phyloP scores from a whole-genome alignment of 2,113 vertebrate species.

The Nothoprocta perdicaria region DNA sequence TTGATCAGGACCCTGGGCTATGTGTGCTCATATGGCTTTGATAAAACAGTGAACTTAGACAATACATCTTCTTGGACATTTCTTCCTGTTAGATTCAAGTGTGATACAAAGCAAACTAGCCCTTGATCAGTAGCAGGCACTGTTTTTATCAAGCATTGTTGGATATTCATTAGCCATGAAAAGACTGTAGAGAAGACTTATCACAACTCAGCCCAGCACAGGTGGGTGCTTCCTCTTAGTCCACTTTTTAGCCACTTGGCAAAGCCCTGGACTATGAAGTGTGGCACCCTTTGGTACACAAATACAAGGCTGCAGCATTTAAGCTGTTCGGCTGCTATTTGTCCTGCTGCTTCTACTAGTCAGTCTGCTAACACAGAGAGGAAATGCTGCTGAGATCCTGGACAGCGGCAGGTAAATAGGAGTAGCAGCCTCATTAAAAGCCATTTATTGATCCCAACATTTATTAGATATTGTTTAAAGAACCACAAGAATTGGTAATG shows the following conservation, averaged over 20 bases:
- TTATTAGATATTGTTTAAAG: neutral
- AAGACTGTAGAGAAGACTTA: neutral
- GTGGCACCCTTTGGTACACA: neutral
- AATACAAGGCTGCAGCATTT: neutral
- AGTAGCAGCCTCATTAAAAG: neutral
- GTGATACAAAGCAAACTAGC: conserved; percentile 52
- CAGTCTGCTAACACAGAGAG: neutral
- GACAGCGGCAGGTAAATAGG: neutral
- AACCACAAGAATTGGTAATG: neutral
- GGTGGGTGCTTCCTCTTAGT: neutral
- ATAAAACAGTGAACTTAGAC: conserved; percentile 65
- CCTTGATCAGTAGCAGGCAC: conserved; percentile 67
- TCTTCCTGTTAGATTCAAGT: conserved; percentile 68
- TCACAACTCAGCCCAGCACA: neutral
- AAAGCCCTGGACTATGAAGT: neutral
- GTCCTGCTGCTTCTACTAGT: neutral
- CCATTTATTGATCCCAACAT: neutral
- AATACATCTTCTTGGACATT: conserved; percentile 68
- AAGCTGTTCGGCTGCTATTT: neutral
- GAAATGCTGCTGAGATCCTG: neutral
- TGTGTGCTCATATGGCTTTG: conserved; percentile 70
- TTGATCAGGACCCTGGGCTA: conserved; percentile 38
- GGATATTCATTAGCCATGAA: conserved; percentile 37
- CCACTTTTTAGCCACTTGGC: neutral
- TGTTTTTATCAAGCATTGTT: conserved; percentile 31